phyloP scores from a whole-genome alignment of 2,113 vertebrate species.

The Indicator maculatus region DNA sequence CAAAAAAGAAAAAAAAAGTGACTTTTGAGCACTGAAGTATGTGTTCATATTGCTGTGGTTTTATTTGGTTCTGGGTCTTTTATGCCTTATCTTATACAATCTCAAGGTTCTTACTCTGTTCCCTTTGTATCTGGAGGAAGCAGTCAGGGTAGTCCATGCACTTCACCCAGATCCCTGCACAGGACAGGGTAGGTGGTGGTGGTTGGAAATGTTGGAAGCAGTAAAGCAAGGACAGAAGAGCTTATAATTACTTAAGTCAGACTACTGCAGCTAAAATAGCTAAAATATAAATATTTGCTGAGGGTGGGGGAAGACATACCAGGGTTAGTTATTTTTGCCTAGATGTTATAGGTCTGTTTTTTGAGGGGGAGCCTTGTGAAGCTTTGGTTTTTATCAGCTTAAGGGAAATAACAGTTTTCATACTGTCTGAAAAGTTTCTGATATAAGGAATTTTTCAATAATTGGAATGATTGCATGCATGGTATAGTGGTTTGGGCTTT shows the following conservation, averaged over 20 bases:
- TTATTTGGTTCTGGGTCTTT: not conserved
- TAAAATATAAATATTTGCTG: slow-evolving; percentile 30
- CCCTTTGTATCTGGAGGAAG: not conserved
- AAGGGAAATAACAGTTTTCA: not conserved
- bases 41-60: not conserved
- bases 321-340: not conserved
- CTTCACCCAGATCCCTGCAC: not conserved
- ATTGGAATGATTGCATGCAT: not conserved
- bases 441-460: not conserved
- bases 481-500: not conserved
- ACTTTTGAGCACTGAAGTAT: slow-evolving; percentile 13
- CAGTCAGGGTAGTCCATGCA: not conserved
- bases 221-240: not conserved
- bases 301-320: not conserved
- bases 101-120: not conserved
- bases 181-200: not conserved
- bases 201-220: not conserved
- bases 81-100: not conserved
- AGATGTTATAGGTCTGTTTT: not conserved
- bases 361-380: not conserved
- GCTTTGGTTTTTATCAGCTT: slow-evolving; percentile 30
- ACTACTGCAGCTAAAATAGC: slow-evolving; percentile 9
- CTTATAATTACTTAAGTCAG: not conserved
- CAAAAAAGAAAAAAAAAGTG: slow-evolving; percentile 44
- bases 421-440: not conserved